Conservation (phyloP, 2,888 invertebrate genomes). For the Scaptomyza caliginosa region DNA sequence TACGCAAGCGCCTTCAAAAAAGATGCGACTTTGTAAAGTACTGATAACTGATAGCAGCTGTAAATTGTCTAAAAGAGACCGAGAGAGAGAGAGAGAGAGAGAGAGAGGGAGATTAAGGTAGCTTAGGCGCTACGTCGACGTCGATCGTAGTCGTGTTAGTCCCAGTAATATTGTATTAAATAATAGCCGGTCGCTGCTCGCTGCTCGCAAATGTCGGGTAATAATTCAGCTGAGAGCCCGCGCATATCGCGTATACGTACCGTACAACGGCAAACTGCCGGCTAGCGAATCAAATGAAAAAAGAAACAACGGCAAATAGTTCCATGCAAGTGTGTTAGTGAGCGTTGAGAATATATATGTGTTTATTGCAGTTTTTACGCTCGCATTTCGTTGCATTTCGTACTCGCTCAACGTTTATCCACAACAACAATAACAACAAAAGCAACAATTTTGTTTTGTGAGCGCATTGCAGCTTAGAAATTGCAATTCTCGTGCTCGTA, state of each 20-base stretch:
- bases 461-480: conserved; percentile 70
- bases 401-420: conserved; percentile 66
- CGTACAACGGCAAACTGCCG: conserved; percentile 40
- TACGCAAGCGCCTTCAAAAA: not conserved
- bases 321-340: conserved; percentile 6
- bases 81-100: too few species aligned
- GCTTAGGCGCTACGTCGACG: not conserved
- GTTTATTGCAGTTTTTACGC: conserved; percentile 37
- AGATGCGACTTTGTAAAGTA: not conserved
- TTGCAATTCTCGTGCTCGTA: conserved; percentile 59
- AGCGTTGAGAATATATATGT: conserved; percentile 46
- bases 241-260: conserved; percentile 70
- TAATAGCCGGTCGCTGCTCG: conserved; percentile 59
- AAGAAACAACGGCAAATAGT: conserved; percentile 20
- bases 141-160: conserved; percentile 30
- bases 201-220: conserved; percentile 53
- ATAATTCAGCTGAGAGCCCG: conserved; percentile 43
- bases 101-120: conserved; percentile 9
- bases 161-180: conserved; percentile 53
- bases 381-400: conserved; percentile 50
- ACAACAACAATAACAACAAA: conserved; percentile 20
- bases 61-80: not conserved
- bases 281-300: conserved; percentile 26
- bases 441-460: conserved; percentile 10
- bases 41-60: conserved; percentile 18